Conservation (phyloP, 2,797 vertebrate genomes). For the Pygocentrus nattereri region DNA sequence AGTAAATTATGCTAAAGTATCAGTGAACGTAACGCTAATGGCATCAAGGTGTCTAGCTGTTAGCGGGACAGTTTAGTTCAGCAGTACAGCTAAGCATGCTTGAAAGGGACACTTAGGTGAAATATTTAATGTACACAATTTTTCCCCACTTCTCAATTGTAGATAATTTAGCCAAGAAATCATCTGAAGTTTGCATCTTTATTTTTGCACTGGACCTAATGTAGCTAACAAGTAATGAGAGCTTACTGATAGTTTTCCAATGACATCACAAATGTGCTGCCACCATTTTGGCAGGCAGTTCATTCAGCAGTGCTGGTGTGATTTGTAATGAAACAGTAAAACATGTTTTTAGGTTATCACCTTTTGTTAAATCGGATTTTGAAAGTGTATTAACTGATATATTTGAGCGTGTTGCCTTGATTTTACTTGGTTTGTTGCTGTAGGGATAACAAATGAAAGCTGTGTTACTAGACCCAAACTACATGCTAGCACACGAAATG, state of each 20-base stretch:
- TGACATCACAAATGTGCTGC: not conserved
- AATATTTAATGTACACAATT: not conserved
- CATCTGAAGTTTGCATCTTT: not conserved
- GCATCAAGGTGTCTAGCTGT: slow-evolving; percentile 18
- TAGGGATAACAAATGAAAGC: no score
- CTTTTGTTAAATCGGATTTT: no score
- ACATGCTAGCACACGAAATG: no score
- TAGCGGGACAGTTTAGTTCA: not conserved
- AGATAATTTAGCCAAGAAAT: not conserved
- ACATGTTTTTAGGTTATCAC: no score
- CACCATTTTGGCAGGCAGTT: no score
- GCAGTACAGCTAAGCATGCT: not conserved
- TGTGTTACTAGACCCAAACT: no score
- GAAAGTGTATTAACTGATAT: no score
- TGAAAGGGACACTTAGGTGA: not conserved
- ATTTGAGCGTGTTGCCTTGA: no score
- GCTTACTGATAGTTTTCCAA: not conserved
- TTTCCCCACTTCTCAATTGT: not conserved
- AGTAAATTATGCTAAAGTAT: slow-evolving; percentile 33
- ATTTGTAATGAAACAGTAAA: no score
- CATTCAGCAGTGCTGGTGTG: no score
- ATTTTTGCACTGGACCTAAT: not conserved
- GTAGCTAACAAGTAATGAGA: not conserved
- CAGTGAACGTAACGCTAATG: slow-evolving; percentile 10
- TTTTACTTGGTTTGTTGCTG: no score